Conservation (phyloP, 2,113 vertebrate genomes). For the Micronisus gabar region DNA sequence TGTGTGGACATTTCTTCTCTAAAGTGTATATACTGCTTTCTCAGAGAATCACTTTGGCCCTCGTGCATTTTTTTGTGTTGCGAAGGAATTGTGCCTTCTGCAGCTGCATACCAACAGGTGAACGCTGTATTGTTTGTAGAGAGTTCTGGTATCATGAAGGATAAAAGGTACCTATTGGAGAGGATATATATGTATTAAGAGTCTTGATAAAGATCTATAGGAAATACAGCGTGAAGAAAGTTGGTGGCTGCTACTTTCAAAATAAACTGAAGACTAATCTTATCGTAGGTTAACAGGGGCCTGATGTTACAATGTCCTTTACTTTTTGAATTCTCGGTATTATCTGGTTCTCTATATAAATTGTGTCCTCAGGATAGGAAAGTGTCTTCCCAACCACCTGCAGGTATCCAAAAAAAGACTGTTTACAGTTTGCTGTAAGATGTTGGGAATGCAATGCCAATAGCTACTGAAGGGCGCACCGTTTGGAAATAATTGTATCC, state of each 20-base stretch:
- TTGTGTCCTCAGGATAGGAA: not conserved
- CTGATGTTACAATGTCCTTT: not conserved
- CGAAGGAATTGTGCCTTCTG: not conserved
- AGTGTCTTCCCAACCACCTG: not conserved
- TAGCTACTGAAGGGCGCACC: not conserved
- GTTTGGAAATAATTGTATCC: not conserved
- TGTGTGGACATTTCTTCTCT: not conserved
- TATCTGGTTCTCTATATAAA: not conserved
- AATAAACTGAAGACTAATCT: not conserved
- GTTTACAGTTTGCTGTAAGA: not conserved
- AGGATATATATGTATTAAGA: not conserved
- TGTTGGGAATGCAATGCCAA: not conserved
- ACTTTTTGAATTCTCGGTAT: not conserved
- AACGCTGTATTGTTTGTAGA: not conserved
- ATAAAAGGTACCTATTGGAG: not conserved
- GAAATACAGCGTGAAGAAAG: not conserved
- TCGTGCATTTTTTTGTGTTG: accelerated
- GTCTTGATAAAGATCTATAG: not conserved
- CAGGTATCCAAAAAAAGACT: not conserved
- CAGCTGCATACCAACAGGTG: not conserved
- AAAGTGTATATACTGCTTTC: not conserved
- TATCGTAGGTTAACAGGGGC: not conserved
- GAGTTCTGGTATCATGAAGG: not conserved
- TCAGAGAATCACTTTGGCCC: not conserved
- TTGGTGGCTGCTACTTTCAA: not conserved